Evolutionary conservation across 2,797 vertebrate genomes (phyloP).

Genomic region (Rhinogobio ventralis): DNA sequence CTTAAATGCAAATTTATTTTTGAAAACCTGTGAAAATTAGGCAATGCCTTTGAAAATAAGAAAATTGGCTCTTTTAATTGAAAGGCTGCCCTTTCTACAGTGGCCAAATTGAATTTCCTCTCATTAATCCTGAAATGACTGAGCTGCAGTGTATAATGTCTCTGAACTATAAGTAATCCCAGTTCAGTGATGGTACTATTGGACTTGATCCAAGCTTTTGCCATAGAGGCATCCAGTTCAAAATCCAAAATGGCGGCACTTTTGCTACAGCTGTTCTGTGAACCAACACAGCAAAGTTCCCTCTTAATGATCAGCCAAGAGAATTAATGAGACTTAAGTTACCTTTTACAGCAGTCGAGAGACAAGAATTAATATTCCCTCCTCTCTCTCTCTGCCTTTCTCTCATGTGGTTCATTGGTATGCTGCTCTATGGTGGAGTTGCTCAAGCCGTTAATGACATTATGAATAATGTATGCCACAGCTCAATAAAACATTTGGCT

Average conservation of each 20-base stretch:
- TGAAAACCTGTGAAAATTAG: not conserved
- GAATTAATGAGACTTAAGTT: conserved; percentile 60
- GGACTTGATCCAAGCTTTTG: not conserved
- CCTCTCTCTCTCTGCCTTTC: conserved; percentile 35
- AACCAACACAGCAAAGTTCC: conserved; percentile 29
- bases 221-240: not conserved
- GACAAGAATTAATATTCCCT: conserved; percentile 60
- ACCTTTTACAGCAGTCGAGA: conserved; percentile 58
- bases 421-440: conserved; percentile 53
- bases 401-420: conserved; percentile 65
- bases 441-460: conserved; percentile 63
- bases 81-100: not conserved
- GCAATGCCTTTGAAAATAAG: not conserved
- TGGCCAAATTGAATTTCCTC: not conserved
- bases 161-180: not conserved
- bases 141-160: not conserved
- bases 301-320: conserved; percentile 44
- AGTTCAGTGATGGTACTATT: not conserved
- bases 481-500: conserved; percentile 66
- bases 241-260: not conserved
- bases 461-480: conserved; percentile 67
- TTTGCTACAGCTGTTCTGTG: conserved; percentile 12
- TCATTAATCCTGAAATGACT: conserved; percentile 5
- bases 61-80: not conserved
- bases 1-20: not conserved